These are phyloP conservation scores for Mycetomoellerius zeteki DNA, from an alignment of 1,140 invertebrate genomes.

Conservation along the genomic window DNA sequence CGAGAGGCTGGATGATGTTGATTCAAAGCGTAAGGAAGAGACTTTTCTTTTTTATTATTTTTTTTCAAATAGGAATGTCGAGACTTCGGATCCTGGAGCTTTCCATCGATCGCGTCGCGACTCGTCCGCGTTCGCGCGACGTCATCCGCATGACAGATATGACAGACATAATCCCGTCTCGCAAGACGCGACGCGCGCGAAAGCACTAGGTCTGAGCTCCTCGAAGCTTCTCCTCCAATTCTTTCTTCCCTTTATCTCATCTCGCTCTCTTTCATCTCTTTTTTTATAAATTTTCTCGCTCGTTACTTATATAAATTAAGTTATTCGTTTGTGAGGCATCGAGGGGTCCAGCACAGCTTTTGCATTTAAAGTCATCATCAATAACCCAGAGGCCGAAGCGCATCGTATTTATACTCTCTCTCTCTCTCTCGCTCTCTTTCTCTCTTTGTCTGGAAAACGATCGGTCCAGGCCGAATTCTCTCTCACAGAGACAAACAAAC, in stretches of 20 bases:
- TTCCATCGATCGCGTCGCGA: constrained; percentile 51
- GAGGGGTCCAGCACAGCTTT: constrained; percentile 54
- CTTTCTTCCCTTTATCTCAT: constrained; percentile 21
- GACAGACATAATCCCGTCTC: constrained; percentile 8
- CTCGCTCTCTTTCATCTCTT: constrained; percentile 50
- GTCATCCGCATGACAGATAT: constrained; percentile 2
- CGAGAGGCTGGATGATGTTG: constrained; percentile 40
- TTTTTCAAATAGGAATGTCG: constrained; percentile 63
- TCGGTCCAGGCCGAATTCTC: constrained; percentile 61
- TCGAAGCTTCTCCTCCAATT: constrained; percentile 56
- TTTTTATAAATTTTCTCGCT: constrained; percentile 64
- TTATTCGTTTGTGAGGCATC: constrained; percentile 55
- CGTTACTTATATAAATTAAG: constrained; percentile 66
- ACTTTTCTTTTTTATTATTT: constrained; percentile 74
- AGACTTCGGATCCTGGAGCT: constrained; percentile 69
- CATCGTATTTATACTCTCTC: constrained; percentile 52
- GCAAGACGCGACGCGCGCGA: constrained; percentile 44
- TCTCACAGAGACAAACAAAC: constrained; percentile 68
- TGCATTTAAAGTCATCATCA: constrained; percentile 55
- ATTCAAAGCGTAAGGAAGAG: constrained; percentile 67
- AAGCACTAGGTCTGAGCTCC: constrained; percentile 41
- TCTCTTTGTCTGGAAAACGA: constrained; percentile 61
- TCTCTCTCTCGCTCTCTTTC: constrained; percentile 3
- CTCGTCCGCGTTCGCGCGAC: constrained; percentile 13
- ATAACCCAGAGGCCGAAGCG: constrained; percentile 66